Conservation (phyloP, 1,140 invertebrate genomes). For the Oncopodura yosiiana region DNA sequence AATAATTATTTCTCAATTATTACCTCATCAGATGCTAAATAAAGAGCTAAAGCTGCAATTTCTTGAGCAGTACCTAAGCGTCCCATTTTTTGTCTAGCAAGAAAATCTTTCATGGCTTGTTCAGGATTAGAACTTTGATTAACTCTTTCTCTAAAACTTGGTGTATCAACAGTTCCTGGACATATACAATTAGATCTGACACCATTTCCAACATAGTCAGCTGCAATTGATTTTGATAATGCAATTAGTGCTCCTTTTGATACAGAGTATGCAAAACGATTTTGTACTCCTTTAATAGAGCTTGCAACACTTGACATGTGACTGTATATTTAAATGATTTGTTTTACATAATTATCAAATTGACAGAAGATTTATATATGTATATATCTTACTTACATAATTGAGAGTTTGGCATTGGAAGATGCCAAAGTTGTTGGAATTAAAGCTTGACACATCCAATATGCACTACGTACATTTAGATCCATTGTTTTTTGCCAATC, state of each 20-base stretch:
- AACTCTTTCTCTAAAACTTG: slow-evolving; percentile 37
- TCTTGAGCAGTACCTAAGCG: slow-evolving; percentile 43
- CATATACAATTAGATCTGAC: slow-evolving; percentile 42
- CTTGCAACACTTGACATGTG: slow-evolving; percentile 45
- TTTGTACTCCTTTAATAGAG: slow-evolving; percentile 40
- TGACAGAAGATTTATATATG: background rate
- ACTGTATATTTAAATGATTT: slow-evolving; percentile 39
- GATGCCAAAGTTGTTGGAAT: slow-evolving; percentile 26
- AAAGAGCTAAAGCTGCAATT: slow-evolving; percentile 41
- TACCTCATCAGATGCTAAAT: slow-evolving; percentile 44
- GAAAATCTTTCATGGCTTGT: slow-evolving; percentile 39
- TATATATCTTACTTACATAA: slow-evolving; percentile 34
- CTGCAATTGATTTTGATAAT: slow-evolving; percentile 42
- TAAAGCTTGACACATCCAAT: slow-evolving; percentile 31
- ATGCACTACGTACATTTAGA: slow-evolving; percentile 43
- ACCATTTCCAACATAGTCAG: slow-evolving; percentile 37
- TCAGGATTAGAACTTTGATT: slow-evolving; percentile 37
- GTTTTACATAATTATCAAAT: slow-evolving; percentile 35
- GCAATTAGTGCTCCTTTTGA: slow-evolving; percentile 45
- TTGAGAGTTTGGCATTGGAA: slow-evolving; percentile 38
- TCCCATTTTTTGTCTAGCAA: slow-evolving; percentile 41
- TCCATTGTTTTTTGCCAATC: slow-evolving; percentile 42
- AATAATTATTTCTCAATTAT: background rate
- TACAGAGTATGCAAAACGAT: slow-evolving; percentile 41
- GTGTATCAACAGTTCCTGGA: slow-evolving; percentile 39